A percentile compares a stretch with the other conserved stretches of the same genome.
These are phyloP conservation scores for Drosophila yakuba DNA, from an alignment of 1,140 invertebrate species.

Conservation along the genomic window DNA sequence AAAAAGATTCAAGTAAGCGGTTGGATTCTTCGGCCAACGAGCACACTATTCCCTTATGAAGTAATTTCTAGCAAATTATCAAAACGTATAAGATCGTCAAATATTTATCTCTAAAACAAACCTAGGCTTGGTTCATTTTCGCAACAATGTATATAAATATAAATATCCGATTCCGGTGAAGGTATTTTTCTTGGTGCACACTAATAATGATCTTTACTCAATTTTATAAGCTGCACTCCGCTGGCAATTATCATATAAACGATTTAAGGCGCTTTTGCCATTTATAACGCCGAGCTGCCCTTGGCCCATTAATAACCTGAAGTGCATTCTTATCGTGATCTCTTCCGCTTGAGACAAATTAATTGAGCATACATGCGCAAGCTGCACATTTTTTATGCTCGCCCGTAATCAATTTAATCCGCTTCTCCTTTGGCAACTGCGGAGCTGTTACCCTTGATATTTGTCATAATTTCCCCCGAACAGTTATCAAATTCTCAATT, in stretches of 20 bases:
- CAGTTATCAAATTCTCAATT: constrained; percentile 55
- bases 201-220: constrained; percentile 2
- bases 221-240: constrained; percentile 5
- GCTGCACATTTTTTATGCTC: neutral
- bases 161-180: neutral
- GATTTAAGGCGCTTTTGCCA: constrained; percentile 10
- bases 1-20: too few species aligned
- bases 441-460: constrained; percentile 14
- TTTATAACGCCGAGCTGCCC: constrained; percentile 18
- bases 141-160: too few species aligned
- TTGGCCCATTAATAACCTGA: constrained; percentile 22
- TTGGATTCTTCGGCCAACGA: too few species aligned
- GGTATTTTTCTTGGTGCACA: constrained; percentile 5
- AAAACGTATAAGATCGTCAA: too few species aligned
- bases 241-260: constrained; percentile 27
- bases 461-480: constrained; percentile 6
- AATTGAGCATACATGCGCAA: constrained; percentile 7
- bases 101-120: too few species aligned
- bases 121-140: too few species aligned
- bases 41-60: too few species aligned
- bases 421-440: constrained; percentile 3
- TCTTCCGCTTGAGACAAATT: constrained; percentile 21
- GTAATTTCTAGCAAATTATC: too few species aligned
- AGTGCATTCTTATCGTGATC: constrained; percentile 9
- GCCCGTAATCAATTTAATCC: constrained; percentile 27